Conservation (phyloP, 2,113 vertebrate species). For the Chinchilla lanigera region DNA sequence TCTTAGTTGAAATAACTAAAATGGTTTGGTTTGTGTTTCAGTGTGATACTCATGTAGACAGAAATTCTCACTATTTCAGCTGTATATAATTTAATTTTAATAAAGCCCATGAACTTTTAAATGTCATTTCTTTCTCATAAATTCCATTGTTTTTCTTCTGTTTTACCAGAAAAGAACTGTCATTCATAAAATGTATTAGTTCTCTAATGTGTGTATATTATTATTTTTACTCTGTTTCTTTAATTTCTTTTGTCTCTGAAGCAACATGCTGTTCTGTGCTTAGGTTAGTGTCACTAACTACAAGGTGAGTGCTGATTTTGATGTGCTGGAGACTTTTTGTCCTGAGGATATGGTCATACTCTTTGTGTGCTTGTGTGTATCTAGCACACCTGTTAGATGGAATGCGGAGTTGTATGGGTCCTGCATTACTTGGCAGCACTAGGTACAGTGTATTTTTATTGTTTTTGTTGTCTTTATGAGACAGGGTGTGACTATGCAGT, state of each 20-base stretch:
- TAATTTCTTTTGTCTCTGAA: constrained; percentile 1
- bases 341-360: background rate
- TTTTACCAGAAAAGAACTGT: background rate
- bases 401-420: background rate
- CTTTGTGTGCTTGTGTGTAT: background rate
- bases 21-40: constrained; percentile 21
- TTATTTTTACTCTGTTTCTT: background rate
- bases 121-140: background rate
- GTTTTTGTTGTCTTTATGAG: too few species aligned
- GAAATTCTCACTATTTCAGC: background rate
- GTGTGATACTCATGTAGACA: background rate
- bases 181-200: background rate
- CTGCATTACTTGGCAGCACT: background rate
- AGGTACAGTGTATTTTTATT: background rate
- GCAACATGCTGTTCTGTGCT: background rate
- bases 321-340: background rate
- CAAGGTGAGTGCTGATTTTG: background rate
- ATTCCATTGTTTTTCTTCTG: background rate
- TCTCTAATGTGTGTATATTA: background rate
- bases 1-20: constrained; percentile 14
- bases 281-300: background rate
- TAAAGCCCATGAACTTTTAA: background rate
- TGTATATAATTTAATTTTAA: background rate
- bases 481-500: too few species aligned
- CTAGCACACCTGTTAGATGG: background rate